These are phyloP conservation scores for Chrysomallon squamiferum DNA, from an alignment of 1,140 invertebrate genomes.

Conservation along the genomic window DNA sequence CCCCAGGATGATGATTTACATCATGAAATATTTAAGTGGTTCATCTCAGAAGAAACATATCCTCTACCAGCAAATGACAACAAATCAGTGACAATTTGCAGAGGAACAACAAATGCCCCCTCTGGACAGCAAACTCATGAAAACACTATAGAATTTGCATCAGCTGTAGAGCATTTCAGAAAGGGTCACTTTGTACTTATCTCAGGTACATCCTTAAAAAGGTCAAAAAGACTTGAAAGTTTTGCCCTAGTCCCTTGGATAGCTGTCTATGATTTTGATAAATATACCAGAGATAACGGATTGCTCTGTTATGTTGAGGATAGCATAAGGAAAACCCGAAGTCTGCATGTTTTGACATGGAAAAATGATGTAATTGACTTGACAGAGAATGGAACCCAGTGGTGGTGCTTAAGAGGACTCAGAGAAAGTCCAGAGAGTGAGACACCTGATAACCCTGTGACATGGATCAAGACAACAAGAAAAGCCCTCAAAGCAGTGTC, in stretches of 20 bases:
- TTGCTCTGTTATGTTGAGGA: conserved; percentile 25
- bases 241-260: conserved; percentile 33
- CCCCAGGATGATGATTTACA: too few relatives aligned
- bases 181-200: conserved; percentile 19
- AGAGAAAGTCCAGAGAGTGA: conserved; percentile 25
- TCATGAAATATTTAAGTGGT: too few relatives aligned
- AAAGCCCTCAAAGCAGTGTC: conserved; percentile 19
- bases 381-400: conserved; percentile 31
- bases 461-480: conserved; percentile 26
- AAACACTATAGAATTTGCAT: too few relatives aligned
- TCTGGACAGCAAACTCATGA: too few relatives aligned
- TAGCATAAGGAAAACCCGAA: conserved; percentile 15
- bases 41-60: too few relatives aligned
- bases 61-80: too few relatives aligned
- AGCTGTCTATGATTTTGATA: conserved; percentile 39
- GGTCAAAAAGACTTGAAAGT: conserved; percentile 14
- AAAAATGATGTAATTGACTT: conserved; percentile 12
- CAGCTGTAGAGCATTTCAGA: conserved; percentile 5
- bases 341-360: conserved; percentile 30
- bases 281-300: conserved; percentile 22
- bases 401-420: conserved; percentile 35
- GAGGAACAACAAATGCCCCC: too few relatives aligned
- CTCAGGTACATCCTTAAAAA: not conserved
- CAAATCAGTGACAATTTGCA: too few relatives aligned
- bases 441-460: conserved; percentile 4